These are phyloP conservation scores for Bolborhynchus lineola DNA, from an alignment of 2,113 vertebrate genomes.

Conservation along the genomic window DNA sequence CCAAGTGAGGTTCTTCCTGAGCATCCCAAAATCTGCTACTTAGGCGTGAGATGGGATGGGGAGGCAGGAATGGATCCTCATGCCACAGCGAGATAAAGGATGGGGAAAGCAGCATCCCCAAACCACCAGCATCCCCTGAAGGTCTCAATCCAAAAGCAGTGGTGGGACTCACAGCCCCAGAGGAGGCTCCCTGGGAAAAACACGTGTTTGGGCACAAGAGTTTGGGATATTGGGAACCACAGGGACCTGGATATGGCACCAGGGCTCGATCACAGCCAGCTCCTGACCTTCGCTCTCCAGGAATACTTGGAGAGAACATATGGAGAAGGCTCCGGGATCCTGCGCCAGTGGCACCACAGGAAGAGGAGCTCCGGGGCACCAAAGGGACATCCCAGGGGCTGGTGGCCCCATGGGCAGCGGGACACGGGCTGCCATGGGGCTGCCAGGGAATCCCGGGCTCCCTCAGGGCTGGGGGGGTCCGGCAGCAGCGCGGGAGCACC, in stretches of 20 bases:
- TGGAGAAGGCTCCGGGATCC: accelerated
- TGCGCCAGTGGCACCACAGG: not conserved
- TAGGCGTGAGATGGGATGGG: accelerated
- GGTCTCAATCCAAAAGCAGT: accelerated
- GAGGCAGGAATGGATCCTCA: accelerated
- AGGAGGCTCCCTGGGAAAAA: not conserved
- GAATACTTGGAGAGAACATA: not conserved
- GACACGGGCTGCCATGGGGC: not conserved
- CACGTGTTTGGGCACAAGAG: accelerated
- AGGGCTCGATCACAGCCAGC: not conserved
- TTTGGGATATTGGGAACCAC: accelerated
- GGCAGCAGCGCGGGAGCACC: not conserved
- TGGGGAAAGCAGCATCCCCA: accelerated
- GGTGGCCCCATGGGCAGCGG: not conserved
- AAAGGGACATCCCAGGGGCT: not conserved
- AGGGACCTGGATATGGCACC: not conserved
- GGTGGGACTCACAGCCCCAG: not conserved
- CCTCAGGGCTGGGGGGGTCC: not conserved
- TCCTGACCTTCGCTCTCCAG: not conserved
- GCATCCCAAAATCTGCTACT: not conserved
- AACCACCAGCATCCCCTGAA: accelerated
- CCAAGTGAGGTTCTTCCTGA: not conserved
- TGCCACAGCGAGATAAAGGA: accelerated
- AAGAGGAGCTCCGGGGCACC: not conserved
- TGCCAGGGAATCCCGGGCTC: not conserved